Percentiles rank a stretch among this genome's conserved stretches.
Conservation (phyloP, 2,113 vertebrate species). For the Chloropsis cyanopogon region DNA sequence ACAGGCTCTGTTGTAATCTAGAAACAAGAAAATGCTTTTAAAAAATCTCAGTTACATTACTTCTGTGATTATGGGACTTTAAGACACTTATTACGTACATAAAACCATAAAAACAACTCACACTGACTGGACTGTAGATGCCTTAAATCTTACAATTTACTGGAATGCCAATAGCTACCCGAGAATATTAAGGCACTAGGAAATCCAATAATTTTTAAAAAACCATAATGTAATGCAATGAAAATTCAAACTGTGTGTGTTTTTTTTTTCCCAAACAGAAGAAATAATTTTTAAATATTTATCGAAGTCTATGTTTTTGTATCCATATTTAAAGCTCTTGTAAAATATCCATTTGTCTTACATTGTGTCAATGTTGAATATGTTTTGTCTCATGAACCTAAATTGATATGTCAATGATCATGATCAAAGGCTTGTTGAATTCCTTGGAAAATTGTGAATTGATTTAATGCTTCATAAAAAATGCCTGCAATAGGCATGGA, state of each 20-base stretch:
- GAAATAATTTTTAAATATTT: neutral
- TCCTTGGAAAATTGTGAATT: neutral
- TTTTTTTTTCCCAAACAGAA: neutral
- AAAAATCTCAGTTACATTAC: neutral
- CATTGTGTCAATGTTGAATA: neutral
- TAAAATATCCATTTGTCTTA: neutral
- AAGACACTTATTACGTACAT: neutral
- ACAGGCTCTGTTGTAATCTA: neutral
- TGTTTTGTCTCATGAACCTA: neutral
- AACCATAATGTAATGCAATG: neutral
- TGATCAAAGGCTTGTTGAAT: neutral
- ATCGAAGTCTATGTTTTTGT: neutral
- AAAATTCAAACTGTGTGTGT: neutral
- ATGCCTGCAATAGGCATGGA: neutral
- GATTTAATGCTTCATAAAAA: neutral
- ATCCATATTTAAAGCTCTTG: neutral
- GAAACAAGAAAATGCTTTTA: neutral
- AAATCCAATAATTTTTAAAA: neutral
- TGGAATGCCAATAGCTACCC: neutral
- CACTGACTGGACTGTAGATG: neutral
- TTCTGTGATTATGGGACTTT: neutral
- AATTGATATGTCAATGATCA: neutral
- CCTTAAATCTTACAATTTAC: neutral
- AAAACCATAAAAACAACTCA: neutral
- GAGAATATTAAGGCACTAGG: neutral